phyloP scores from a whole-genome alignment of 1,140 invertebrate species.

The Aphaenogaster ashmeadi region DNA sequence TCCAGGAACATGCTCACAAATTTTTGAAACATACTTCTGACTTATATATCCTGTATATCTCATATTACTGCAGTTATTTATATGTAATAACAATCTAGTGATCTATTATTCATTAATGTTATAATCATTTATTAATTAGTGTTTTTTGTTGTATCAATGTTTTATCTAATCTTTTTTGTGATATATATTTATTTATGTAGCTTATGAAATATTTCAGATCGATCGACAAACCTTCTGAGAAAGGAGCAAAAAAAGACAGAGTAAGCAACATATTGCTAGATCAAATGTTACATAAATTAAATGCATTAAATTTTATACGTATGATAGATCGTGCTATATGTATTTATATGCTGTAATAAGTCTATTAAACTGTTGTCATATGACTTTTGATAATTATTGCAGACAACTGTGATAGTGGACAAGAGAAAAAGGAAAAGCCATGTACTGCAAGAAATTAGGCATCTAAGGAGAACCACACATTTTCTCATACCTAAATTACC shows the following conservation, averaged over 20 bases:
- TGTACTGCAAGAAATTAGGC: constrained; percentile 75
- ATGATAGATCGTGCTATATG: not conserved
- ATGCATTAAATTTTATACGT: not conserved
- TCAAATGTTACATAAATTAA: not conserved
- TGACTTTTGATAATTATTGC: not conserved
- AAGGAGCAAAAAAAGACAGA: constrained; percentile 33
- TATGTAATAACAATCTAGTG: not conserved
- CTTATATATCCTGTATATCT: not conserved
- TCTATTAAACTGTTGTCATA: not conserved
- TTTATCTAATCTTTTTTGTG: not conserved
- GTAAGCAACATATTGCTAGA: constrained; percentile 3
- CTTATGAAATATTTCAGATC: constrained; percentile 32
- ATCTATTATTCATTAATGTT: not conserved
- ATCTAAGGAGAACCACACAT: constrained; percentile 69
- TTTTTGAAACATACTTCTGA: no score
- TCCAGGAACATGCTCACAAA: no score
- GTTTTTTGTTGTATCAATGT: not conserved
- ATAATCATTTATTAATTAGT: constrained; percentile 9
- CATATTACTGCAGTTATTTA: not conserved
- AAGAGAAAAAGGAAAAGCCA: not conserved
- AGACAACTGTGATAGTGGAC: not conserved
- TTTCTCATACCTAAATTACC: constrained; percentile 77
- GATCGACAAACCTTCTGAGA: no score
- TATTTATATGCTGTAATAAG: not conserved
- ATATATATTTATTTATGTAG: not conserved